Evolutionary conservation across 2,888 invertebrate genomes (phyloP).

Genomic region (Norana najaformis): DNA sequence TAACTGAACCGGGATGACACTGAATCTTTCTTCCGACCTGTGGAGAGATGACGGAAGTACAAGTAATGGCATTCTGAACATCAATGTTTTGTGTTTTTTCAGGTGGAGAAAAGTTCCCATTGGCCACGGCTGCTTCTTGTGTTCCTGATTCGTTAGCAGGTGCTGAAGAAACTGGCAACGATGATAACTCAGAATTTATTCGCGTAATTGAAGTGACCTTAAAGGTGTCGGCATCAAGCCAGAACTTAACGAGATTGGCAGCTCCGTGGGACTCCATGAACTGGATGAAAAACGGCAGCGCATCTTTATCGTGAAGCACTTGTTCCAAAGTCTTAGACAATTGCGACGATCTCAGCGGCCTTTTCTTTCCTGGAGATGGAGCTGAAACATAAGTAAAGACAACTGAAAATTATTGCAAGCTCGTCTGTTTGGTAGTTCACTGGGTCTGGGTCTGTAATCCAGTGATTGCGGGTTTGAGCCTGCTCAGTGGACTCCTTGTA

Average conservation of each 20-base stretch:
- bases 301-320: constrained; percentile 77
- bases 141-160: not conserved
- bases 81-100: not conserved
- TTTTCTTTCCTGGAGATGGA: not conserved
- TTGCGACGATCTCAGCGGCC: constrained; percentile 35
- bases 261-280: constrained; percentile 75
- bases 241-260: constrained; percentile 66
- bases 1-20: not conserved
- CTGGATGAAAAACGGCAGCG: constrained; percentile 81
- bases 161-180: not conserved
- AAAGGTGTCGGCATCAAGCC: constrained; percentile 65
- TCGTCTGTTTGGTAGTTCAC: not conserved
- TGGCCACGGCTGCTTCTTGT: not conserved
- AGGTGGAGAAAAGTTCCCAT: not conserved
- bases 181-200: not conserved
- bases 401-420: not conserved
- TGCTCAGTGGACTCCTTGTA: too few relatives aligned
- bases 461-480: not conserved
- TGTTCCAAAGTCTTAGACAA: constrained; percentile 71
- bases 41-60: not conserved
- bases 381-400: not conserved
- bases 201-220: constrained; percentile 52
- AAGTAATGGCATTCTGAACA: not conserved
- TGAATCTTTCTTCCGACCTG: not conserved
- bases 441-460: too few relatives aligned